These are phyloP conservation scores for Myotis planiceps DNA, from an alignment of 2,797 vertebrate genomes.

Conservation along the genomic window DNA sequence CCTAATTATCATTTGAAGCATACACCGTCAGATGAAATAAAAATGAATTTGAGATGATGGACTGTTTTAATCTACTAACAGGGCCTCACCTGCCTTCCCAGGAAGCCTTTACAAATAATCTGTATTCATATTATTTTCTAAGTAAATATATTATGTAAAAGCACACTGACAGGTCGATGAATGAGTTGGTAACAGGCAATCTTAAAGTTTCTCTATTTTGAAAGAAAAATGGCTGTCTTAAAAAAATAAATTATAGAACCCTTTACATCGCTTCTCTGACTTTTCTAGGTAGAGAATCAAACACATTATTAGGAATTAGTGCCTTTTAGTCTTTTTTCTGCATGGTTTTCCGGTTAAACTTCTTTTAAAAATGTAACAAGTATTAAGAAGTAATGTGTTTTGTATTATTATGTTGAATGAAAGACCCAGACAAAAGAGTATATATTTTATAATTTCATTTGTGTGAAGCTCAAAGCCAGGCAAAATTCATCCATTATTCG, in stretches of 20 bases:
- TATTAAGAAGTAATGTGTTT: background rate
- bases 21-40: background rate
- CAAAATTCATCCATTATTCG: background rate
- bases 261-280: background rate
- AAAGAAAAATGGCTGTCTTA: background rate
- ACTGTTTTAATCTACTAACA: background rate
- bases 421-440: background rate
- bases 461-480: background rate
- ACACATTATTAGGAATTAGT: conserved; percentile 22
- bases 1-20: background rate
- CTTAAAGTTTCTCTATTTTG: background rate
- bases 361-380: background rate
- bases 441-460: background rate
- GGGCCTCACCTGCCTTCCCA: background rate
- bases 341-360: background rate
- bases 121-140: background rate
- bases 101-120: conserved; percentile 8
- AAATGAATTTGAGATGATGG: conserved; percentile 1
- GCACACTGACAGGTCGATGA: background rate
- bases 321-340: background rate
- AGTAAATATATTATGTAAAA: conserved; percentile 3
- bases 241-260: background rate
- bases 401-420: background rate
- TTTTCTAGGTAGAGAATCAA: background rate
- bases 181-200: conserved; percentile 9